Base-by-base conservation (phyloP, 1,140 invertebrate species). In the Panagrolaimus sp. region DNA sequence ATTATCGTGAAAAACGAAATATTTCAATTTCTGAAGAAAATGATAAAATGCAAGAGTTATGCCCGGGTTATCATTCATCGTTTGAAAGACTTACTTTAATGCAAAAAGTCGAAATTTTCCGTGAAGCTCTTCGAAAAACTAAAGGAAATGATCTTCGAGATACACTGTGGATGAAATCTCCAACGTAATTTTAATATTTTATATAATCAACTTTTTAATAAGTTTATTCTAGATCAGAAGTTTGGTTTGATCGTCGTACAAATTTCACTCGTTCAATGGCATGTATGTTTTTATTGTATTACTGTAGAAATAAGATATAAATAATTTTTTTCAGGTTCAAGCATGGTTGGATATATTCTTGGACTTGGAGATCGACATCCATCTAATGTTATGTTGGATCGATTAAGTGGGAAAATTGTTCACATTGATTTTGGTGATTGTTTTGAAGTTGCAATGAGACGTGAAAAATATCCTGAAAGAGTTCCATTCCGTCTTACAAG, bases 371-470 rank as follows among this genome's bases (percentile, higher is more conserved):
- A 90, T 78, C 84, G 88, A 57, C 96, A 99, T 88, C 96, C 96
- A 0, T 98, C 95, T 0, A 99, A 99, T 86, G 86, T 99, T 31
- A 98, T 99, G 96, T 84, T 99, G 76, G 93, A 98, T 82, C 87
- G 96, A 62, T 87, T 96, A 63, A 96, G 92, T 78, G 96, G 96
- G 0, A 99, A 99, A 86, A 96, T 99, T 74, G 85, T 98, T n/a
- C 96, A 99, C 78, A 98, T 99, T 72, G 96, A 99, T 85, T 99
- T 99, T 84, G 96, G 96, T 0, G 96, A 99, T 85, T 99, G 96
- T 84, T 99, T 99, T 84, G 96, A 99, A 86, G 96, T 99, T 14
- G 95, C 96, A 1, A 97, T 98, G 90, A 96, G 92, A 0, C 87
- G 96, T 64, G 96, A 98, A 78, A 98, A 98, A 83, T 99, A 97